These are phyloP conservation scores for Plecturocebus donacophilus DNA, from an alignment of 2,113 vertebrate genomes.

Conservation along the genomic window DNA sequence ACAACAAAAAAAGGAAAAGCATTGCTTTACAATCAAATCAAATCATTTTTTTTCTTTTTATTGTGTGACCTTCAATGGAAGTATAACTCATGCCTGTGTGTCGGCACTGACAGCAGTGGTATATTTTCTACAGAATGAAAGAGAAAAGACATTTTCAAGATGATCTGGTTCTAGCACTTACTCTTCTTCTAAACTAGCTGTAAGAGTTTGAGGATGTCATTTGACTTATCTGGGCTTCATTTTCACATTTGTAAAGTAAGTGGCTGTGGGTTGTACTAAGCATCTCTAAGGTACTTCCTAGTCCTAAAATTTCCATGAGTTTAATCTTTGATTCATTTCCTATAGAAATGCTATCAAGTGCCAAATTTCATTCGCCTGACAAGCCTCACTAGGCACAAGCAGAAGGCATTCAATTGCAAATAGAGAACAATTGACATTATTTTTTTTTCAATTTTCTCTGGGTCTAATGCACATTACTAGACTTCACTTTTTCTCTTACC, in stretches of 20 bases:
- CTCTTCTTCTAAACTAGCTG: not conserved
- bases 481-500: not conserved
- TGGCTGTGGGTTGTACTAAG: not conserved
- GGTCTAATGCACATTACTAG: not conserved
- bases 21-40: not conserved
- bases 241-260: not conserved
- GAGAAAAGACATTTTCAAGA: not conserved
- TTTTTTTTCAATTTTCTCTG: not conserved
- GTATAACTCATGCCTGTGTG: not conserved
- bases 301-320: not conserved
- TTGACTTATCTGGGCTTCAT: not conserved
- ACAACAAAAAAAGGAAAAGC: not conserved
- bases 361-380: slow-evolving; percentile 58
- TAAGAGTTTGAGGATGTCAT: not conserved
- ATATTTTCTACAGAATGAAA: not conserved
- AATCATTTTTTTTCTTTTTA: not conserved
- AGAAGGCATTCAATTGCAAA: slow-evolving; percentile 6
- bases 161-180: not conserved
- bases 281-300: slow-evolving; percentile 8
- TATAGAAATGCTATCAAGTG: slow-evolving; percentile 15
- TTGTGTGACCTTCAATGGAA: not conserved
- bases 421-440: slow-evolving; percentile 24
- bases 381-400: slow-evolving; percentile 30
- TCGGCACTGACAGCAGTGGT: not conserved
- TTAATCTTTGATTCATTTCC: slow-evolving; percentile 56